phyloP scores from a whole-genome alignment of 2,888 invertebrate species.

The Gymnoscelis rufifasciata region DNA sequence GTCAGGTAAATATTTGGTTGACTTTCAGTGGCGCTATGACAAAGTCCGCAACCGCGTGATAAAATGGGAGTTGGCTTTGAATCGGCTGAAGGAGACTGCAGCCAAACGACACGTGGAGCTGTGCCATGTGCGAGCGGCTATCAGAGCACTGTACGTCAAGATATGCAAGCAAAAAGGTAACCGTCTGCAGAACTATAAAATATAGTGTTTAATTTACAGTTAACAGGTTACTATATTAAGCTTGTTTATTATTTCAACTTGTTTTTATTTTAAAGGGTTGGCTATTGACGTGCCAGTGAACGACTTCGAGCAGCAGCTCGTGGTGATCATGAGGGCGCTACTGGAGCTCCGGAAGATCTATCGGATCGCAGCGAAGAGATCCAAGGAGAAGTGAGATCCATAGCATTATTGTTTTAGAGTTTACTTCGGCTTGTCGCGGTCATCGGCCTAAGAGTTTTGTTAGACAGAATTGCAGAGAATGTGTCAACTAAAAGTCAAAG shows the following conservation, averaged over 20 bases:
- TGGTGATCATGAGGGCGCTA: conserved; percentile 80
- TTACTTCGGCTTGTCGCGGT: too few relatives aligned
- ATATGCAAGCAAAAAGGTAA: conserved; percentile 78
- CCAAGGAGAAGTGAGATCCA: conserved; percentile 57
- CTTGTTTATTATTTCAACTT: too few relatives aligned
- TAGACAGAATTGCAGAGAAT: too few relatives aligned
- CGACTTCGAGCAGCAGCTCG: conserved; percentile 80
- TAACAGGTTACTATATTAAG: too few relatives aligned
- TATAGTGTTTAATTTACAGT: too few relatives aligned
- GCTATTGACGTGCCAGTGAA: conserved; percentile 56
- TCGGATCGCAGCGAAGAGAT: conserved; percentile 59
- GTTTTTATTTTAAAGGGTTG: conserved; percentile 37
- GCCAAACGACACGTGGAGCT: conserved; percentile 75
- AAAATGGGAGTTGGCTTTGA: conserved; percentile 81
- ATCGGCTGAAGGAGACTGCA: conserved; percentile 79
- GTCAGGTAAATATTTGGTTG: background rate
- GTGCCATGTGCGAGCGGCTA: conserved; percentile 77
- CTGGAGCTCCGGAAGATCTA: conserved; percentile 74
- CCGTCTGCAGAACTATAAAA: too few relatives aligned
- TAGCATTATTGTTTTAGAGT: background rate
- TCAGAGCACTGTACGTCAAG: conserved; percentile 81
- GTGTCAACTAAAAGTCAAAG: too few relatives aligned
- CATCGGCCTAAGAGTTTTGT: too few relatives aligned
- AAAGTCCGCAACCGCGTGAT: conserved; percentile 77
- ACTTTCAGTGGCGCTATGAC: conserved; percentile 77